Base-by-base conservation (phyloP, 1,140 invertebrate species). In the Colletes latitarsis region DNA sequence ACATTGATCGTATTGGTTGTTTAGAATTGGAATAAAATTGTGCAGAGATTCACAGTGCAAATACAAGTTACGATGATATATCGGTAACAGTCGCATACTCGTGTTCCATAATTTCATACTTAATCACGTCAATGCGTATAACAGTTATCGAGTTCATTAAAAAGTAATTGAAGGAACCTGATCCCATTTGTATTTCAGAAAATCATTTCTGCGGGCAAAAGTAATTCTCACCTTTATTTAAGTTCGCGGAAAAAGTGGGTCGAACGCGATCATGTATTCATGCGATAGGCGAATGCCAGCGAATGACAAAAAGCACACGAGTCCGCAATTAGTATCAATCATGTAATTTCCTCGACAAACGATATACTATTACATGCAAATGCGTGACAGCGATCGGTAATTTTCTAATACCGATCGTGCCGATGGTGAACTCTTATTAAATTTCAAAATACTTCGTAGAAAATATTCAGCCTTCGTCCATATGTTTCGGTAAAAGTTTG, bases 301-400 rank as follows among this genome's bases (percentile, higher is more conserved):
- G 46, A 63, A 53, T 63, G 39, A 64, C n/a, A 53, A 52, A 77
- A 21, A 9, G 46, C 5, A 52, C 14, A 21, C 21, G 9, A 52
- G 43, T 3, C 55, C 63, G 9, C 30, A 64, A 78, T 78, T 78
- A 72, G 52, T 30, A 78, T 78, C 69, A 78, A 64, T 71, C 57
- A 46, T 21, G 17, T 3, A 39, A 8, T 41, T 64, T 60, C 41
- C 68, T 46, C 21, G 58, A 72, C 19, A 41, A 64, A 60, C 49
- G 15, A 14, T 49, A 10, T 68, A 21, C 55, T 10, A 72, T 78
- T 78, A 63, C 74, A 66, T 77, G 75, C n/a, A 77, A 70, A 71
- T 71, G 15, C 43, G 5, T 2, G 3, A 10, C 17, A 9, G 14
- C 41, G 21, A 19, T 46, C 14, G 30, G 39, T 43, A 67, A 69